Base-by-base conservation (phyloP, 53 echinoderm and acorn worm genomes). In the Glandiceps talaboti region DNA sequence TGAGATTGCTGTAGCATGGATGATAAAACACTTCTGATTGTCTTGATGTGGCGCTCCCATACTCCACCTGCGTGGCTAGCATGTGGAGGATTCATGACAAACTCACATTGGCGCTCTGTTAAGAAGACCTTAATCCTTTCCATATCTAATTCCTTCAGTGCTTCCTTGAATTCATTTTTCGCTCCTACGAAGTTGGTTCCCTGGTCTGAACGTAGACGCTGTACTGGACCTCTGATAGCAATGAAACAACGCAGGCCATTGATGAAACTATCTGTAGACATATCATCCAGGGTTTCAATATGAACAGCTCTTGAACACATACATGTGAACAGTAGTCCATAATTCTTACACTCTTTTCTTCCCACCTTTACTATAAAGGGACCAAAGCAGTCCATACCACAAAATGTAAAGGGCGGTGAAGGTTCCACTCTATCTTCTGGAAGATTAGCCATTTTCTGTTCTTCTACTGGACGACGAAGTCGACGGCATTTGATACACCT, bases 1-100 rank as follows among this genome's bases (percentile, higher is more conserved):
- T 81, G 81, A 28, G 77, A 81, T 77, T 83, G 82, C 33, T 14
- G 80, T 83, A 76, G 73, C 81, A 78, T 74, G 87, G 33, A 91
- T 74, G 83, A 89, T 72, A 75, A 45, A 82, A 79, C 86, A n/a
- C n/a, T n/a, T n/a, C n/a, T n/a, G n/a, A n/a, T n/a, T 1, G 29
- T 87, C 29, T 87, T 81, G 76, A 83, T 0, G 86, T 79, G 25
- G 85, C n/a, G 75, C 75, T 93, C 90, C 93, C 88, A 93, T 1
- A 90, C 90, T 30, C 90, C 93, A 33, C 90, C 93, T 25, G 79
- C 79, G 30, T 90, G 85, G 33, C 87, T 93, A 30, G 90, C 82
- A 29, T 77, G 73, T 6, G 91, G 91, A n/a, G n/a, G n/a, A n/a
- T n/a, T n/a, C n/a, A 30, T 88, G 79, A 29, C 75, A n/a, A 88